Evolutionary conservation across 37 sponge, comb jelly and placozoan genomes (phyloP).

Genomic region (Halichondria panicea): DNA sequence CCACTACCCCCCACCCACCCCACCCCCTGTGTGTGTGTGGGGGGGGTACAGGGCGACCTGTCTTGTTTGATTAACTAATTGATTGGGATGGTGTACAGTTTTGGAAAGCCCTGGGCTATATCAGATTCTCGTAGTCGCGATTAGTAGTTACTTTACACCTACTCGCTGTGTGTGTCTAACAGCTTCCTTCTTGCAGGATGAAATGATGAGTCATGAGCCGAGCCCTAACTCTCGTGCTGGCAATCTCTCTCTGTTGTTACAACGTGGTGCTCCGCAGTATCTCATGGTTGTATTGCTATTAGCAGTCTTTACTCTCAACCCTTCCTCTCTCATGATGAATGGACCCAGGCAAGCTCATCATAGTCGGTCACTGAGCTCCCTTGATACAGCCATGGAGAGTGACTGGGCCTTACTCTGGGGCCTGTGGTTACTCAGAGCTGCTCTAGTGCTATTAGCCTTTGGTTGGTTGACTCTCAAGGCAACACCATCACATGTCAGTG

Average conservation of each 20-base stretch:
- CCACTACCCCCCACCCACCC: neutral
- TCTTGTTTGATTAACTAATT: too few species aligned
- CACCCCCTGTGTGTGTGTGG: too few species aligned
- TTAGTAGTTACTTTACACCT: too few species aligned
- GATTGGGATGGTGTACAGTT: too few species aligned
- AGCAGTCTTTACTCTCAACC: slow-evolving; percentile 56
- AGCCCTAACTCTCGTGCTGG: neutral
- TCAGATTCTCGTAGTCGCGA: too few species aligned
- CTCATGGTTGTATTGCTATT: slow-evolving; percentile 62
- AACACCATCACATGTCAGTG: slow-evolving; percentile 12
- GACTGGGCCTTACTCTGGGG: slow-evolving; percentile 29
- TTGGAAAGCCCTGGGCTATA: too few species aligned
- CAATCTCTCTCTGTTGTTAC: neutral
- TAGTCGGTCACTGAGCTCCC: slow-evolving; percentile 8
- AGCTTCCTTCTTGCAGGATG: slow-evolving; percentile 2
- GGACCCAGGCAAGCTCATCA: neutral
- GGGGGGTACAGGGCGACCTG: too few species aligned
- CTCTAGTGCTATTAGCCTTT: slow-evolving; percentile 54
- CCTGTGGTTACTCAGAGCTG: slow-evolving; percentile 43
- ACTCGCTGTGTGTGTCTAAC: neutral
- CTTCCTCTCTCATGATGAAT: slow-evolving; percentile 35
- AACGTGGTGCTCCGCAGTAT: slow-evolving; percentile 6
- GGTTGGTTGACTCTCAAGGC: slow-evolving; percentile 58
- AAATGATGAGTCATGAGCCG: neutral
- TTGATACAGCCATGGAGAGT: neutral